Conservation (phyloP, 2,797 vertebrate genomes). For the Sebastes ruberrimus region DNA sequence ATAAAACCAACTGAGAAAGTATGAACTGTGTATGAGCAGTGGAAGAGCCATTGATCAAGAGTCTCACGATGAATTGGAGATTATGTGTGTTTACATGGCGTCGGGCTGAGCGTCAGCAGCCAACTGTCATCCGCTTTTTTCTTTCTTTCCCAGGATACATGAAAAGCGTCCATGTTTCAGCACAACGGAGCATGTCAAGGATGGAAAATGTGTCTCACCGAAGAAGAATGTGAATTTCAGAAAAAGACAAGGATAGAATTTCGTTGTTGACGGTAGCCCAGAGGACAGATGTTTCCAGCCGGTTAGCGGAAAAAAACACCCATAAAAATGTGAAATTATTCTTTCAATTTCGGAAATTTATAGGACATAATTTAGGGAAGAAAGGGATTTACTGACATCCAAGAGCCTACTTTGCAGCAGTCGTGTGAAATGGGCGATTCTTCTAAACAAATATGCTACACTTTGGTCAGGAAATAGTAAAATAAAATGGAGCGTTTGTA, state of each 20-base stretch:
- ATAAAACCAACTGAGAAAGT: slow-evolving; percentile 31
- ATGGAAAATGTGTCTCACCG: slow-evolving; percentile 59
- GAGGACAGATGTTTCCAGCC: slow-evolving; percentile 58
- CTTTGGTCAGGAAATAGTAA: slow-evolving; percentile 12
- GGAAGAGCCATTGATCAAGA: slow-evolving; percentile 33
- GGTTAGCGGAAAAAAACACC: background rate
- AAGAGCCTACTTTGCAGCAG: background rate
- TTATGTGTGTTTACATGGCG: slow-evolving; percentile 40
- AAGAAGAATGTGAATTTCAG: slow-evolving; percentile 56
- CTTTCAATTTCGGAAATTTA: slow-evolving; percentile 12
- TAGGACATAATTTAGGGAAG: background rate
- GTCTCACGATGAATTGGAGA: background rate
- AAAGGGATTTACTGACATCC: background rate
- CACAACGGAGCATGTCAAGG: slow-evolving; percentile 22
- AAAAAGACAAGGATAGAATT: slow-evolving; percentile 45
- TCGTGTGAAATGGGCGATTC: background rate
- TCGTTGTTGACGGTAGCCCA: slow-evolving; percentile 31
- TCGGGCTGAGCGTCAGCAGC: slow-evolving; percentile 26
- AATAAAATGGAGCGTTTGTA: background rate
- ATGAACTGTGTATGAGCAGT: slow-evolving; percentile 8
- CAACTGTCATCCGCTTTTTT: slow-evolving; percentile 17
- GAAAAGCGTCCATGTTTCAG: slow-evolving; percentile 41
- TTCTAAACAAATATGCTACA: background rate
- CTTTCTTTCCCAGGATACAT: slow-evolving; percentile 9
- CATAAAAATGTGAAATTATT: background rate